Evolutionary conservation across 2,888 invertebrate genomes (phyloP), one percentile per base, ranked within the genome.

Genomic region (Lypha dubia): DNA sequence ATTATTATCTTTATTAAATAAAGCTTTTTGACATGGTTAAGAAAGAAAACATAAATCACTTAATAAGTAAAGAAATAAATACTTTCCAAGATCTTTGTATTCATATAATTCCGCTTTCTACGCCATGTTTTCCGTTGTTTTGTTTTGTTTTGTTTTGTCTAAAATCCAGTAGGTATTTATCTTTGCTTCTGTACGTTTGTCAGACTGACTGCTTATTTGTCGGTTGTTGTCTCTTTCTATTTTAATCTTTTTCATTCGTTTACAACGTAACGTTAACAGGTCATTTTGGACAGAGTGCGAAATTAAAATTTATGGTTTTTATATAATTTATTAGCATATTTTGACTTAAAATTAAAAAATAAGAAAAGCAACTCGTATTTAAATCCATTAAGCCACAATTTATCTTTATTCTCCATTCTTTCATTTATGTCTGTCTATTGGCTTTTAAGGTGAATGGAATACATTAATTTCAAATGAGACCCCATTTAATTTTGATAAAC

Each of bases 1-100:
- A 79, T 83, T 79, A 83, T 83, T 79, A 83, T 83, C 70, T 70
- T 70, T 65, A 83, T 83, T 70, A 83, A 83, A 74, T 53, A 79
- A 77, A 68, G n/a, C n/a, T 38, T 83, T 77, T 77, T 74, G 83
- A 70, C 68, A 74, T 74, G 53, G 74, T 82, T 17, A 46, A 46
- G 35, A 41, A 70, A 70, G 75, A 60, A 79, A 70, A 17, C 79
- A 83, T 83, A 83, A 83, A 83, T 83, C 82, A 83, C 67, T 83
- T 53, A 44, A n/a, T 8, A 71, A 77, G 51, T 3, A 83, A 73
- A 67, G 65, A 76, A 77, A 60, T 3, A 83, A 73, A 67, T 71
- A 76, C 60, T 73, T 28, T 67, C 4, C 20, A 58, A 20, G 8
- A 76, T 65, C 24, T 75, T 56, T 63, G 24, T 15, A 62, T 51